These are phyloP conservation scores for Hephaestus fuliginosus DNA, from an alignment of 2,797 vertebrate genomes.

Conservation along the genomic window DNA sequence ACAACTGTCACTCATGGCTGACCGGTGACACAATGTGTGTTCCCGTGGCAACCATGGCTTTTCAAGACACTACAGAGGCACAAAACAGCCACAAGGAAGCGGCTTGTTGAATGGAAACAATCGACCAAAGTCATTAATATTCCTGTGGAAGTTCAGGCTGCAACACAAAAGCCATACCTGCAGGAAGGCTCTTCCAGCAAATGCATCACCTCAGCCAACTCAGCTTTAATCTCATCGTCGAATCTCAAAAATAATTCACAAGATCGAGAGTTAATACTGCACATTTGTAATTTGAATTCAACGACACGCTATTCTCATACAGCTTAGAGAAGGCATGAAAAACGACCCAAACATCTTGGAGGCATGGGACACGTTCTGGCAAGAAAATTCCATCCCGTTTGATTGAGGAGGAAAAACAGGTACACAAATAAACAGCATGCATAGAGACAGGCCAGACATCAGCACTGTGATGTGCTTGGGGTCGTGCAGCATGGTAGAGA, in stretches of 20 bases:
- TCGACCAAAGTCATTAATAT: slow-evolving; percentile 70
- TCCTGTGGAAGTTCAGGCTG: slow-evolving; percentile 59
- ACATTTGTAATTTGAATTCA: slow-evolving; percentile 40
- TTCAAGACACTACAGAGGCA: slow-evolving; percentile 61
- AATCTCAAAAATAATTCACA: slow-evolving; percentile 37
- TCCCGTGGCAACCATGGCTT: slow-evolving; percentile 68
- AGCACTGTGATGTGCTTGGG: slow-evolving; percentile 80
- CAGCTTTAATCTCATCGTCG: slow-evolving; percentile 32
- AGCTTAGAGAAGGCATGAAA: slow-evolving; percentile 17
- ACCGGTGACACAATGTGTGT: slow-evolving; percentile 57
- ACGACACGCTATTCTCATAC: slow-evolving; percentile 26
- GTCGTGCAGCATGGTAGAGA: slow-evolving; percentile 83
- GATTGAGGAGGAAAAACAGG: slow-evolving; percentile 64
- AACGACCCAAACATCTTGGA: slow-evolving; percentile 48
- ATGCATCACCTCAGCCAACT: slow-evolving; percentile 32
- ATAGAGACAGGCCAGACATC: slow-evolving; percentile 74
- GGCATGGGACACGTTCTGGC: slow-evolving; percentile 53
- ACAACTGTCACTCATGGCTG: slow-evolving; percentile 57
- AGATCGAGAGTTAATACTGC: slow-evolving; percentile 39
- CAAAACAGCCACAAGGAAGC: slow-evolving; percentile 46
- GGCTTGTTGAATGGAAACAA: slow-evolving; percentile 64
- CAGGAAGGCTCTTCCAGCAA: slow-evolving; percentile 45
- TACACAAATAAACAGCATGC: slow-evolving; percentile 82
- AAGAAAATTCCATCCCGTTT: slow-evolving; percentile 62
- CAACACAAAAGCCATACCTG: slow-evolving; percentile 71